Evolutionary conservation across 2,797 vertebrate genomes (phyloP).

Genomic region (Pelobates cultripes): DNA sequence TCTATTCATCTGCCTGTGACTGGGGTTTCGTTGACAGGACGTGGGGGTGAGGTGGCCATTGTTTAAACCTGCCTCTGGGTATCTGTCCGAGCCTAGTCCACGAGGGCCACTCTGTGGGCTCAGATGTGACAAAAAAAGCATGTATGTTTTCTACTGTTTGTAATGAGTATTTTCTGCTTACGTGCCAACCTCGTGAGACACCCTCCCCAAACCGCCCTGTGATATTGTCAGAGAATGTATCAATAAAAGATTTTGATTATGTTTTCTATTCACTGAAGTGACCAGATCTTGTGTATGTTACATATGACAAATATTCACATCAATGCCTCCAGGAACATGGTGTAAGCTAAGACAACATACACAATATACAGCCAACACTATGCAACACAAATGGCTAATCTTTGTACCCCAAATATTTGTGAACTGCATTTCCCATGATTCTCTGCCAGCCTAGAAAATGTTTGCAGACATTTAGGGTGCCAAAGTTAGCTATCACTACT

Average conservation of each 20-base stretch:
- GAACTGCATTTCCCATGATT: background rate
- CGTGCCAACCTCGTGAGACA: conserved; percentile 93
- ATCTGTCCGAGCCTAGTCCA: conserved; percentile 30
- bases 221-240: conserved; percentile 98
- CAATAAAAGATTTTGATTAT: conserved; percentile 97
- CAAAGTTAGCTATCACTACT: too few species aligned
- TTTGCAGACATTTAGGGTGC: too few species aligned
- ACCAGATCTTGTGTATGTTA: conserved; percentile 40
- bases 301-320: background rate
- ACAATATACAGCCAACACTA: background rate
- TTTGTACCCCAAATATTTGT: background rate
- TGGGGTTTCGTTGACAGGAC: conserved; percentile 28
- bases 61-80: conserved; percentile 19
- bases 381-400: background rate
- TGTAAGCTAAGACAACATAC: background rate
- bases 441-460: too few species aligned
- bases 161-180: conserved; percentile 97
- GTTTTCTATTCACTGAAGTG: conserved; percentile 84
- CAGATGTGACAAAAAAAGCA: conserved; percentile 82
- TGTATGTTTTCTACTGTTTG: conserved; percentile 99
- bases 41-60: background rate
- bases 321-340: background rate
- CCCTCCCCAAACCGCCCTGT: conserved; percentile 90
- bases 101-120: conserved; percentile 36
- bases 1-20: conserved; percentile 72